Evolutionary conservation across 2,113 vertebrate genomes (phyloP).

Genomic region (Chaetorhynchus papuensis): DNA sequence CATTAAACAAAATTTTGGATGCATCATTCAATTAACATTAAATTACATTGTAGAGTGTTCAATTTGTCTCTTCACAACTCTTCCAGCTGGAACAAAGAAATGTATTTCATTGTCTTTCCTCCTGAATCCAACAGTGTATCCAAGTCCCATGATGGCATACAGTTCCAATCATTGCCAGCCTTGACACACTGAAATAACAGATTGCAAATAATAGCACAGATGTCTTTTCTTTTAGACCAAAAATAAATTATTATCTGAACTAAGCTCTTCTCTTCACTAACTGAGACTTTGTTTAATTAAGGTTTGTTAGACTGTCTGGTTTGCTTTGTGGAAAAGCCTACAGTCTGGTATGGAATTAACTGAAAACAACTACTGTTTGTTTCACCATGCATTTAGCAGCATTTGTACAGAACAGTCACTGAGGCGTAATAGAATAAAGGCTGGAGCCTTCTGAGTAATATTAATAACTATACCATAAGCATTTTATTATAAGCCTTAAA

Average conservation of each 20-base stretch:
- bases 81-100: neutral
- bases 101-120: neutral
- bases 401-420: neutral
- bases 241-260: slow-evolving; percentile 44
- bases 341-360: slow-evolving; percentile 1
- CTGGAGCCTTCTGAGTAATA: neutral
- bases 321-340: slow-evolving; percentile 34
- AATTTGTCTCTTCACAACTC: neutral
- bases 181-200: neutral
- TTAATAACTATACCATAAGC: neutral
- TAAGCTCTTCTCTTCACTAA: slow-evolving; percentile 21
- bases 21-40: neutral
- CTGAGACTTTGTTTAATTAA: slow-evolving; percentile 55
- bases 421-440: neutral
- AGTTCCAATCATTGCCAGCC: neutral
- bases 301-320: slow-evolving; percentile 30
- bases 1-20: slow-evolving; percentile 55
- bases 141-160: neutral
- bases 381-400: neutral
- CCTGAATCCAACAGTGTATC: neutral
- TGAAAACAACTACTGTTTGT: neutral
- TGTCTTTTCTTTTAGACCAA: neutral
- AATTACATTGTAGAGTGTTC: neutral
- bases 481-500: neutral
- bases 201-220: neutral